Percentiles rank a stretch among this genome's conserved stretches.
Evolutionary conservation across 1,140 invertebrate genomes (phyloP).

Genomic region (Tetragnatha versicolor): DNA sequence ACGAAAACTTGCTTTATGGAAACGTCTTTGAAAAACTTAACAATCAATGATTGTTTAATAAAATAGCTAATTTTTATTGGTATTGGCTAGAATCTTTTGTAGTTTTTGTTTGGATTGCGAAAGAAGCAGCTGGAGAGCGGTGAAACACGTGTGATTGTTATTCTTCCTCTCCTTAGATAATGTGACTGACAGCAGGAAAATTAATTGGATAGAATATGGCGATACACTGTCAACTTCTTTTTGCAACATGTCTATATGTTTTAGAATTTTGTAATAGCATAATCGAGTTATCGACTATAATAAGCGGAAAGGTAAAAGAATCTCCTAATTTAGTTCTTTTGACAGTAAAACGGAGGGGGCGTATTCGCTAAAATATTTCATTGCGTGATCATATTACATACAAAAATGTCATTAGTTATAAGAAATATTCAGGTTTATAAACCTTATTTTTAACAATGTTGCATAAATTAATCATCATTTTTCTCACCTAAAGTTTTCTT

Average conservation of each 20-base stretch:
- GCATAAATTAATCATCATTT: no score
- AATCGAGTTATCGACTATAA: neutral
- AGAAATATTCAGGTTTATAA: no score
- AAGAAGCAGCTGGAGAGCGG: neutral
- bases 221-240: conserved; percentile 17
- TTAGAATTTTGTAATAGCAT: conserved; percentile 4
- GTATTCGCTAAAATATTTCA: no score
- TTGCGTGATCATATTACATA: no score
- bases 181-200: neutral
- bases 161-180: neutral
- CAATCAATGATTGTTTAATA: no score
- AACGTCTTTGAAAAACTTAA: no score
- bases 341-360: neutral
- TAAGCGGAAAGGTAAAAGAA: neutral
- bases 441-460: no score
- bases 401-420: no score
- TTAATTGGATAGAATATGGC: neutral
- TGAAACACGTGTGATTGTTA: neutral
- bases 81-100: no score
- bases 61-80: no score
- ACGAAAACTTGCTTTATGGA: no score
- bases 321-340: neutral
- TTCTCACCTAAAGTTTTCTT: no score
- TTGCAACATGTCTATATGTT: neutral
- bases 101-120: neutral